phyloP scores from a whole-genome alignment of 2,888 invertebrate species.

The Drepanosiphum platanoidis region DNA sequence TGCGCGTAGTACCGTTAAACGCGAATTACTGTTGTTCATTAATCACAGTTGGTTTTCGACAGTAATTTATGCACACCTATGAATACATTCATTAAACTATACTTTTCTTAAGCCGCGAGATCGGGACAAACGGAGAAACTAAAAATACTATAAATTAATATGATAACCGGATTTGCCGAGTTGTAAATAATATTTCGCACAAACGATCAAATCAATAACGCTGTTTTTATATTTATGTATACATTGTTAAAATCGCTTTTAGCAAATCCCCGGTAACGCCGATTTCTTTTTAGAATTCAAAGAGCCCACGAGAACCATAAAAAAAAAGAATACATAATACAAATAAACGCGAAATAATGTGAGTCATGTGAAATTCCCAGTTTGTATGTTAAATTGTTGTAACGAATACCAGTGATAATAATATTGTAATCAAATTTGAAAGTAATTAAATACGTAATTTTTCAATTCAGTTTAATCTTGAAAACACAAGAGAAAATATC shows the following conservation, averaged over 20 bases:
- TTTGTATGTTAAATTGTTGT: not conserved
- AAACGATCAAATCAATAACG: conserved; percentile 13
- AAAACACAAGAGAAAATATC: not conserved
- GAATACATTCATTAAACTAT: not conserved
- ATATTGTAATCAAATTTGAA: not conserved
- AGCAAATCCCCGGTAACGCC: not conserved
- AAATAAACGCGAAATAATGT: not conserved
- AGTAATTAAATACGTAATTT: not conserved
- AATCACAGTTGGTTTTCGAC: not conserved
- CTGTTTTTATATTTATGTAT: not conserved
- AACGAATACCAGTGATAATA: not conserved
- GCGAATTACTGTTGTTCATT: not conserved
- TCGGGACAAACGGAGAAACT: not conserved
- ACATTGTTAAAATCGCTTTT: not conserved
- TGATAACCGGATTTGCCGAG: conserved; percentile 10
- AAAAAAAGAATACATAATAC: not conserved
- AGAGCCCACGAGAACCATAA: not conserved
- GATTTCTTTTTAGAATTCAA: conserved; percentile 3
- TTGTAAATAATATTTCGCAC: conserved; percentile 9
- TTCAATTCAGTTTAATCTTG: too few species aligned
- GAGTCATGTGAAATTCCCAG: not conserved
- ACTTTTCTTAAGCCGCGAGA: not conserved
- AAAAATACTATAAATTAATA: not conserved
- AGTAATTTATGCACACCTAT: not conserved
- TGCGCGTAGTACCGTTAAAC: not conserved